Conservation (phyloP, 2,888 invertebrate genomes). For the Spatulosminthurus flaviceps region DNA sequence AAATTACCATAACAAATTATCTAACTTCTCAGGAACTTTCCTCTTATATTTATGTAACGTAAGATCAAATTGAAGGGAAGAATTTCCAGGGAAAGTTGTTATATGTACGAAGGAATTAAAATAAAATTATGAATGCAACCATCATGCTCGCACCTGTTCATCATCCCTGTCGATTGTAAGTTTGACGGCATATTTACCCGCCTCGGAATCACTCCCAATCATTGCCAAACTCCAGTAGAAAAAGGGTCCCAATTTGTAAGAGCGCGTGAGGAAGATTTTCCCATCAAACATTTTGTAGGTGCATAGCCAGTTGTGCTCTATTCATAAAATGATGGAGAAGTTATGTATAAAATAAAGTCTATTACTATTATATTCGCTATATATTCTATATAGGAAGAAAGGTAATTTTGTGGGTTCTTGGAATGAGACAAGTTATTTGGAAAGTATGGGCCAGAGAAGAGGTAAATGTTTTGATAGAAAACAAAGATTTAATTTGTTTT, state of each 20-base stretch:
- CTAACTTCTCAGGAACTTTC: too few species aligned
- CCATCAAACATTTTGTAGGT: slow-evolving; percentile 34
- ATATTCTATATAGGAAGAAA: too few species aligned
- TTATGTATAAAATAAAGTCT: too few species aligned
- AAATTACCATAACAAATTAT: too few species aligned
- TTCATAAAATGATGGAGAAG: too few species aligned
- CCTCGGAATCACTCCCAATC: not conserved
- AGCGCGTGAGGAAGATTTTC: slow-evolving; percentile 26
- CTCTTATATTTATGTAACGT: too few species aligned
- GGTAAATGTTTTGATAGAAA: not conserved
- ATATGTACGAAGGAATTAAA: not conserved
- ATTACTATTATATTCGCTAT: too few species aligned
- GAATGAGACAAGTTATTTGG: not conserved
- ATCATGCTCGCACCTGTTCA: slow-evolving; percentile 1
- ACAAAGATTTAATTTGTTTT: slow-evolving; percentile 13
- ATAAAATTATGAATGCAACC: not conserved
- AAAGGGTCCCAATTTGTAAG: slow-evolving; percentile 8
- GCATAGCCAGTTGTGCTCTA: slow-evolving; percentile 38
- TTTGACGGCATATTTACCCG: slow-evolving; percentile 35
- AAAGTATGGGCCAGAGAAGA: not conserved
- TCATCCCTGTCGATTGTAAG: slow-evolving; percentile 19
- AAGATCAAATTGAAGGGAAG: too few species aligned
- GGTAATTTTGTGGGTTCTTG: too few species aligned
- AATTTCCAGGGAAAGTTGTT: too few species aligned
- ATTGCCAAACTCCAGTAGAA: slow-evolving; percentile 38